Evolutionary conservation across 1,140 invertebrate species (phyloP), one percentile per base, ranked within the genome.

Genomic region (Penaeus chinensis): DNA sequence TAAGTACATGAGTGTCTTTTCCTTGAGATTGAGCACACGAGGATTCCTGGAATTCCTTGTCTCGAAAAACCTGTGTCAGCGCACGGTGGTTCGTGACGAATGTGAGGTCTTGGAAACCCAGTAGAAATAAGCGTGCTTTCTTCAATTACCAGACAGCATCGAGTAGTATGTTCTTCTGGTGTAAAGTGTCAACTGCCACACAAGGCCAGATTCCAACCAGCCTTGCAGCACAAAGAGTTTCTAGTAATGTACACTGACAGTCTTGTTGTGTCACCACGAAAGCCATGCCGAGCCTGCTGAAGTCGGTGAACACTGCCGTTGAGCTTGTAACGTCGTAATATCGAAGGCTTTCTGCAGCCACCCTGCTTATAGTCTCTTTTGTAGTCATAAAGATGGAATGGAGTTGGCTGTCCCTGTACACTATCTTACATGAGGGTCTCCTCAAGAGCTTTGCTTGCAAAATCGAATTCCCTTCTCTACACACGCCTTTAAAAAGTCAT

Each of bases 211-310:
- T 24, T 42, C 84, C 84, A 85, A 18, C 79, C 76, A 19, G 37
- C 76, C 32, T 27, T 79, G 37, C 84, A 79, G 37, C 76, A 85
- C 24, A 80, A 63, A 60, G 32, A 22, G 32, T 32, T 32, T 32
- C 32, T 32, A 32, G 32, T 32, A 2, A 1, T 32, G 32, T 32
- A 32, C 32, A 77, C 19, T 20, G 69, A 32, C 84, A 85, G n/a
- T 85, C 66, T 61, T 85, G 77, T 47, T 87, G 54, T 42, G 61
- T 19, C 3, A 87, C 78, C 10, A 82, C 47, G n/a, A 87, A 87
- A 54, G 60, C 76, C 1, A 87, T 77, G 4, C 60, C 60, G 32
- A 69, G 66, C 32, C 61, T 87, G 81, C 77, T 82, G 54, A 60
- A 82, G 60, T 87, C 60, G 19, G 60, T 87, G 60, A 76, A n/a